Percentiles rank a stretch among this genome's conserved stretches.
phyloP scores from a whole-genome alignment of 1,140 invertebrate genomes.

The Paraescarpia echinospica region DNA sequence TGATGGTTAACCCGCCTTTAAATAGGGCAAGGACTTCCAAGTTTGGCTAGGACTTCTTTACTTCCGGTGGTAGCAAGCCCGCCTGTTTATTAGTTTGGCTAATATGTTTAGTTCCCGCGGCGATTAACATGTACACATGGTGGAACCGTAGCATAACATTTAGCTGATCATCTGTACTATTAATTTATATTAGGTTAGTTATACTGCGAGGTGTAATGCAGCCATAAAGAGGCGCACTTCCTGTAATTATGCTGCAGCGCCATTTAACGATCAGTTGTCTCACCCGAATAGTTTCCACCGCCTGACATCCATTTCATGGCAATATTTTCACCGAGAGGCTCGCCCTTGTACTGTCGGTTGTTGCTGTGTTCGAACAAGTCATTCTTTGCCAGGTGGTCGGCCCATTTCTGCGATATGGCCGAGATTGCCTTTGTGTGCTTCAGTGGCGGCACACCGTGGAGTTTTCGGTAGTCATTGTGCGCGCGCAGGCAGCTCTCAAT shows the following conservation, averaged over 20 bases:
- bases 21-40: too few species aligned
- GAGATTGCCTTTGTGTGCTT: constrained; percentile 70
- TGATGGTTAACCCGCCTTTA: too few species aligned
- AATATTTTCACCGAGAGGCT: constrained; percentile 52
- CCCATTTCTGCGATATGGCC: constrained; percentile 75
- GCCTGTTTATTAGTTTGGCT: too few species aligned
- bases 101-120: too few species aligned
- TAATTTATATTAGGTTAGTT: not conserved
- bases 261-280: not conserved
- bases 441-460: constrained; percentile 71
- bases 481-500: constrained; percentile 58
- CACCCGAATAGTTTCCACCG: constrained; percentile 26
- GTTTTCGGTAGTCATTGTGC: constrained; percentile 77
- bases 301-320: constrained; percentile 35
- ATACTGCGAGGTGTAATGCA: not conserved
- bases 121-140: not conserved
- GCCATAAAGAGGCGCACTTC: not conserved
- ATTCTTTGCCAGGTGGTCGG: constrained; percentile 70
- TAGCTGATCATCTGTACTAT: not conserved
- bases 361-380: constrained; percentile 73
- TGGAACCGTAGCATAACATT: not conserved
- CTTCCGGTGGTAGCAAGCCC: too few species aligned
- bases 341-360: constrained; percentile 37
- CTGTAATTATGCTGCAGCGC: not conserved
- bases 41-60: too few species aligned